A percentile compares a stretch with the other conserved stretches of the same genome.
Conservation (phyloP, 2,113 vertebrate genomes). For the Euleptes europaea region DNA sequence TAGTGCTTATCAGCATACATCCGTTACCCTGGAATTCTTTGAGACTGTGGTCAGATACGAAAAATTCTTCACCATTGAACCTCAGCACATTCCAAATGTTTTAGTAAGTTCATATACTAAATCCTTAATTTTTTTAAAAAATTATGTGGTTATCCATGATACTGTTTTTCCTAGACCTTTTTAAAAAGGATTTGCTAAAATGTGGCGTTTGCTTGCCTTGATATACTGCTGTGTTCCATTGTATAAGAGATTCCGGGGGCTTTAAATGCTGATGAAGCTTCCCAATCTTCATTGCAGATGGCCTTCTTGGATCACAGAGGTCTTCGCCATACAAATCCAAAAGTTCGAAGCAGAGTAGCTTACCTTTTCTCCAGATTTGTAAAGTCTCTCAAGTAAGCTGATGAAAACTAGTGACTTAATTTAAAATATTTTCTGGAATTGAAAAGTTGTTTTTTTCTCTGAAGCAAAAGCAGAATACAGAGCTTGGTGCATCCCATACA, state of each 20-base stretch:
- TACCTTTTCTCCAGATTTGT: constrained; percentile 98
- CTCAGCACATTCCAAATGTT: constrained; percentile 93
- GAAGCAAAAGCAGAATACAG: neutral
- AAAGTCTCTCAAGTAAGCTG: constrained; percentile 93
- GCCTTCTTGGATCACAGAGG: constrained; percentile 97
- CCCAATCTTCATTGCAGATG: constrained; percentile 81
- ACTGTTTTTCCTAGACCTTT: neutral
- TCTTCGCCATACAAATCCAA: constrained; percentile 91
- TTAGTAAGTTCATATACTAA: constrained; percentile 81
- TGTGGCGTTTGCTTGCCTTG: neutral
- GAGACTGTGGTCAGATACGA: constrained; percentile 96
- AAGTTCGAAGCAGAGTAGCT: constrained; percentile 93
- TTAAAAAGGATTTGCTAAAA: neutral
- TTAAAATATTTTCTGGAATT: neutral
- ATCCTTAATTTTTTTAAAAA: too few species aligned
- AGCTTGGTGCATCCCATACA: neutral
- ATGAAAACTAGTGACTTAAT: neutral
- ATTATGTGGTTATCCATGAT: neutral
- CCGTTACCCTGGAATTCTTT: constrained; percentile 95
- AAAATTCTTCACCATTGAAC: constrained; percentile 95
- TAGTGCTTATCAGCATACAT: constrained; percentile 92
- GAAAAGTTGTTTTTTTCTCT: neutral
- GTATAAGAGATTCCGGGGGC: neutral
- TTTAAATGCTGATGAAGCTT: neutral
- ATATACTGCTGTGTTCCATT: neutral